Conservation (phyloP, 2,113 vertebrate species). For the Nannobrachium achirus region DNA sequence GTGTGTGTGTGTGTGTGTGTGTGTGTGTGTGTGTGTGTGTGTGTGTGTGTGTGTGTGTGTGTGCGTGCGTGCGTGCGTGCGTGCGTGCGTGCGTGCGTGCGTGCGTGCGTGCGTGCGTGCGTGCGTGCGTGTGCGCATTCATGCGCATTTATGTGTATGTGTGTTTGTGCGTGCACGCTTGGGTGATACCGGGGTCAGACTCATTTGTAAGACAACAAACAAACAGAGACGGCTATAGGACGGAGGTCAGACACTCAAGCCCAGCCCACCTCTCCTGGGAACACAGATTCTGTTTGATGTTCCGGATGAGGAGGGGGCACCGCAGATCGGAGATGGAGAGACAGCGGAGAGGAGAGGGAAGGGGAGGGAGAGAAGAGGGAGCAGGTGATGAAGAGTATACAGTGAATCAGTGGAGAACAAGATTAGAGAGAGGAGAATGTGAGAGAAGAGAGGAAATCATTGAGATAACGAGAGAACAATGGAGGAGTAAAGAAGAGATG, state of each 20-base stretch:
- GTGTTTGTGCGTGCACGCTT: neutral
- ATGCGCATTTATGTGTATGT: too few relatives aligned
- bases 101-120: too few relatives aligned
- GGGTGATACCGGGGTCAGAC: conserved; percentile 25
- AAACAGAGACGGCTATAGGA: conserved; percentile 10
- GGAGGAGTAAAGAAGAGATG: neutral
- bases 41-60: too few relatives aligned
- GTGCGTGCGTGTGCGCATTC: too few relatives aligned
- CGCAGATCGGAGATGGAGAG: too few relatives aligned
- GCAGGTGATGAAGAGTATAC: neutral
- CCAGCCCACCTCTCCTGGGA: neutral
- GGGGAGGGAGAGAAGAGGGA: neutral
- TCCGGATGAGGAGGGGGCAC: neutral
- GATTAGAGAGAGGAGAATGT: neutral
- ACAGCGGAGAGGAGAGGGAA: neutral
- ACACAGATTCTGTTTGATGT: neutral
- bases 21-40: too few relatives aligned
- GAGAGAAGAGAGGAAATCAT: neutral
- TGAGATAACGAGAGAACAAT: neutral
- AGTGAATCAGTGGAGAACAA: too few relatives aligned
- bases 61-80: neutral
- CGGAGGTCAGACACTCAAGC: conserved; percentile 25
- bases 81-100: too few relatives aligned
- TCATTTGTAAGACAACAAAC: conserved; percentile 47
- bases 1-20: neutral